Evolutionary conservation across 2,113 vertebrate species (phyloP).

Genomic region (Microcebus ravelobensis): DNA sequence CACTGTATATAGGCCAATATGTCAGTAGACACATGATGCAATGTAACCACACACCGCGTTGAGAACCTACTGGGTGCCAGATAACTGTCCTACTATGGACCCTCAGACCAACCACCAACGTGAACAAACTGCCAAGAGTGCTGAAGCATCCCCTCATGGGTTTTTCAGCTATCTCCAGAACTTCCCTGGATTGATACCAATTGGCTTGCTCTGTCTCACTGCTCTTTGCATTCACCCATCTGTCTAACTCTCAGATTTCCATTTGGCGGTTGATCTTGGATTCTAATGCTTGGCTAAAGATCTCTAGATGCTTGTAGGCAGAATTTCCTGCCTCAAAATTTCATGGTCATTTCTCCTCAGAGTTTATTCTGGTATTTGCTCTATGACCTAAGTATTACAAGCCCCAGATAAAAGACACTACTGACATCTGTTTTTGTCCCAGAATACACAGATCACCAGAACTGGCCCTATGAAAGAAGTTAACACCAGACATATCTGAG

Average conservation of each 20-base stretch:
- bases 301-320: neutral
- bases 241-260: neutral
- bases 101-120: neutral
- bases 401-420: neutral
- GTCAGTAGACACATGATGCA: neutral
- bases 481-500: neutral
- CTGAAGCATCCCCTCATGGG: neutral
- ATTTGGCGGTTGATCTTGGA: conserved; percentile 13
- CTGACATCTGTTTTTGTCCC: neutral
- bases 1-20: neutral
- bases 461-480: neutral
- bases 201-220: neutral
- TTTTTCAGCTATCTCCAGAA: neutral
- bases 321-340: conserved; percentile 31
- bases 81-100: neutral
- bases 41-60: neutral
- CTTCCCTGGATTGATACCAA: neutral
- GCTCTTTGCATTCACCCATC: neutral
- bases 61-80: neutral
- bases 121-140: neutral
- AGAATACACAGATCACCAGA: neutral
- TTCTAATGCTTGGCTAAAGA: conserved; percentile 37
- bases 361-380: neutral
- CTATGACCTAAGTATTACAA: neutral
- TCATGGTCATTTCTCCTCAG: neutral